Base-by-base conservation (phyloP, 1,140 invertebrate species). In the Aphelenchoides besseyi region DNA sequence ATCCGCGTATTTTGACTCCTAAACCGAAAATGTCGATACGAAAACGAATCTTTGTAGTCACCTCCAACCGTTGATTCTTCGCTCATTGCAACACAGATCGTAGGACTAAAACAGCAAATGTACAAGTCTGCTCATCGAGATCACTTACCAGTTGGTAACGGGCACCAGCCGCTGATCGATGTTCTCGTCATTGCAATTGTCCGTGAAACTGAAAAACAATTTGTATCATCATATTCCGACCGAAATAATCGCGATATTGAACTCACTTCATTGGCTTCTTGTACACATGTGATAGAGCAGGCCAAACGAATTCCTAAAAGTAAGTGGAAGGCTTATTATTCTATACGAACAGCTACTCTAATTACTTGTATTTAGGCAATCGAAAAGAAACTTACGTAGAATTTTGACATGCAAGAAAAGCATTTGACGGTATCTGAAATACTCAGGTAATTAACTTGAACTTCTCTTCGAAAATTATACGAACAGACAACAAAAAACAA, bases 391-490 rank as follows among this genome's bases (percentile, higher is more conserved):
- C 41, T 48, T 48, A 66, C 73, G 48, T 76, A 76, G 55, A 76
- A 77, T 52, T 77, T 74, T 16, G 59, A 69, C 74, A 76, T 76
- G 57, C 74, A 76, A 3, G 75, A 78, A 36, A 59, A 76, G 64
- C 74, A 76, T 59, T 74, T 71, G 3, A 67, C 74, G 18, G 74
- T 77, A 37, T 76, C 74, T 76, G 37, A 68, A 76, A 78, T 29
- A 53, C 36, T 29, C 18, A 61, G 28, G 41, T 66, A 36, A 66
- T 66, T 2, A 66, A 8, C 16, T n/a, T n/a, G n/a, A n/a, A n/a
- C n/a, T n/a, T n/a, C n/a, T n/a, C n/a, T n/a, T n/a, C 12, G 30
- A 66, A 48, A 48, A 23, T 48, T 48, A 48, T 48, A 48, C 12
- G 41, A 48, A 48, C 41, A 48, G 12, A 48, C 18, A 5, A 59